Base-by-base conservation (phyloP, 2,888 invertebrate genomes). In the Aphidius colemani region DNA sequence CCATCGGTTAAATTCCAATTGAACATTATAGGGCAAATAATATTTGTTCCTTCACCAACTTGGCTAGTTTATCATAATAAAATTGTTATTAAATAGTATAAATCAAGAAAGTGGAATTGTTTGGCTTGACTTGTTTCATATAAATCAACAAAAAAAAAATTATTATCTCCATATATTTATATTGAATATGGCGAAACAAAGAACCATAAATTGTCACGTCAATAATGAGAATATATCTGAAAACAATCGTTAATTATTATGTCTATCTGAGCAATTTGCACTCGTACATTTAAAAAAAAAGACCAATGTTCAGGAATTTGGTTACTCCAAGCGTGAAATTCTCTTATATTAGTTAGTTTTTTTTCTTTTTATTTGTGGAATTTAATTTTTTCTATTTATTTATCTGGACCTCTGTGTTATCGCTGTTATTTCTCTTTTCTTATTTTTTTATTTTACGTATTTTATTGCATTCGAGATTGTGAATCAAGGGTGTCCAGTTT, bases 381-480 rank as follows among this genome's bases (percentile, higher is more conserved):
- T 63, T 53, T 41, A 11, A 13, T 64, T 56, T 57, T 48, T 50
- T 53, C 46, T 53, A 30, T 30, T 30, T 30, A 30, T 30, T 30
- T 30, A 30, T 30, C 30, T 30, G 30, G 30, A 30, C 30, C 30
- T 30, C 3, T 30, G 30, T 30, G 30, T 30, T 30, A 30, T 30
- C 30, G 30, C 5, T 30, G 30, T 30, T 30, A 30, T 30, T 5
- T 30, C 3, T 30, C 3, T 30, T 30, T 30, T 30, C 30, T 30
- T 30, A 30, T 30, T 30, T 30, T 30, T 30, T 30, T 30, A 30
- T 30, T 5, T 55, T 61, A 55, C 56, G 5, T 30, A 65, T 63
- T 65, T 67, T 64, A 67, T 48, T 53, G 30, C 41, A 48, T 45
- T 56, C 44, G 13, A n/a, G 56, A 62, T 49, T 51, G 64, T 64